These are phyloP conservation scores for Odobenus rosmarus DNA, from an alignment of 2,113 vertebrate species.

Conservation along the genomic window DNA sequence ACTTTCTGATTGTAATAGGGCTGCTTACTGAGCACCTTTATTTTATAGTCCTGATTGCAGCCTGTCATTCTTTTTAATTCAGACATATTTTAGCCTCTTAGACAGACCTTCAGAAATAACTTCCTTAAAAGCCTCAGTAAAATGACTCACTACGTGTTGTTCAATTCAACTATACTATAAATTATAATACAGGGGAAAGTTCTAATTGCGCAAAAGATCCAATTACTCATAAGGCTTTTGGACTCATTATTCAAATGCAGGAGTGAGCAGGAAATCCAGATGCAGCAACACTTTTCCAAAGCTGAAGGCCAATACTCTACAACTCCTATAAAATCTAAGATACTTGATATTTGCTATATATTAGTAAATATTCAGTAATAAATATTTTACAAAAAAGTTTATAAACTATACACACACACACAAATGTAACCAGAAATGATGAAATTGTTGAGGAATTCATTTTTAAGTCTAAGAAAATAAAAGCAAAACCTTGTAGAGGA, in stretches of 20 bases:
- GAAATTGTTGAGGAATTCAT: background rate
- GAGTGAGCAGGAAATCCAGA: slow-evolving; percentile 53
- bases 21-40: slow-evolving; percentile 90
- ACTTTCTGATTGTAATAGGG: slow-evolving; percentile 90
- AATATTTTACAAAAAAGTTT: background rate
- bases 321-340: slow-evolving; percentile 17
- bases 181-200: slow-evolving; percentile 88
- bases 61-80: slow-evolving; percentile 91
- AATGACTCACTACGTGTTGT: slow-evolving; percentile 89
- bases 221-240: slow-evolving; percentile 85
- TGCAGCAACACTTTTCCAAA: slow-evolving; percentile 74
- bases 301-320: background rate
- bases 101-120: slow-evolving; percentile 89
- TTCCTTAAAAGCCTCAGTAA: slow-evolving; percentile 89
- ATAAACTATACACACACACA: background rate
- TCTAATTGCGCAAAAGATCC: slow-evolving; percentile 90
- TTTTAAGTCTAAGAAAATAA: background rate
- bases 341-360: background rate
- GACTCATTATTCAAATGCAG: slow-evolving; percentile 87
- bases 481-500: background rate
- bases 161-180: slow-evolving; percentile 88
- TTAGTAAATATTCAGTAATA: background rate
- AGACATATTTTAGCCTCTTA: slow-evolving; percentile 89
- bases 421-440: background rate
- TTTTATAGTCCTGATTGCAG: slow-evolving; percentile 89